Evolutionary conservation across 92 coral and sea anemone genomes (phyloP).

Genomic region (Chrysogorgia sp.): DNA sequence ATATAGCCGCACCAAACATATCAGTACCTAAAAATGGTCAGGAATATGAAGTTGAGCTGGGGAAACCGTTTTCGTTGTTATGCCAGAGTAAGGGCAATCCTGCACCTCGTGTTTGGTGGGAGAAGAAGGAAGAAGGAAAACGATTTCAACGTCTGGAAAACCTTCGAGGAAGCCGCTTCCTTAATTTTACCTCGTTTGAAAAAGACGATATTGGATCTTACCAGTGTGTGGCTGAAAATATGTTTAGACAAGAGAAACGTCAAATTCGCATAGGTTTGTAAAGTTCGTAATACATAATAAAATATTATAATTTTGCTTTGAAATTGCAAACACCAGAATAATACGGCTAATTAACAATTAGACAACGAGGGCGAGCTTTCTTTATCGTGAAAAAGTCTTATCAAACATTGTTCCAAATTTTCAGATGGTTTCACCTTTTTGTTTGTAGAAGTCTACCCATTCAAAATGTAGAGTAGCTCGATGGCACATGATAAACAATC

Average conservation of each 20-base stretch:
- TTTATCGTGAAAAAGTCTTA: no score
- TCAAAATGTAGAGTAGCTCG: no score
- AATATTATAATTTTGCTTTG: no score
- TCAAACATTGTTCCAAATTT: no score
- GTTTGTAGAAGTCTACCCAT: no score
- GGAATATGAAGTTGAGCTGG: not conserved
- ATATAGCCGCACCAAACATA: slow-evolving; percentile 50
- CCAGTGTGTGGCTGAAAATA: slow-evolving; percentile 68
- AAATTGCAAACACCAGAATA: no score
- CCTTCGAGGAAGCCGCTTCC: not conserved
- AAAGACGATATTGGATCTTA: slow-evolving; percentile 52
- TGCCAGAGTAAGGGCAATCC: slow-evolving; percentile 76
- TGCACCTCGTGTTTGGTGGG: slow-evolving; percentile 62
- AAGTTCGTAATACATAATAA: not conserved
- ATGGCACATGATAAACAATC: no score
- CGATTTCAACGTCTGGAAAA: not conserved
- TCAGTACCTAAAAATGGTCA: not conserved
- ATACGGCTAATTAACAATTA: no score
- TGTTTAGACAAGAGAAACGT: not conserved
- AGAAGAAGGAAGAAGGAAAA: slow-evolving; percentile 34
- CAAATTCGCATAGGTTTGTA: not conserved
- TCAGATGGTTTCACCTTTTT: no score
- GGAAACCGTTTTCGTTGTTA: slow-evolving; percentile 5
- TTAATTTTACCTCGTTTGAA: slow-evolving; percentile 19
- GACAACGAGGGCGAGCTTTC: no score